Evolutionary conservation across 1,140 invertebrate species (phyloP).

Genomic region (Ganaspis sp.): DNA sequence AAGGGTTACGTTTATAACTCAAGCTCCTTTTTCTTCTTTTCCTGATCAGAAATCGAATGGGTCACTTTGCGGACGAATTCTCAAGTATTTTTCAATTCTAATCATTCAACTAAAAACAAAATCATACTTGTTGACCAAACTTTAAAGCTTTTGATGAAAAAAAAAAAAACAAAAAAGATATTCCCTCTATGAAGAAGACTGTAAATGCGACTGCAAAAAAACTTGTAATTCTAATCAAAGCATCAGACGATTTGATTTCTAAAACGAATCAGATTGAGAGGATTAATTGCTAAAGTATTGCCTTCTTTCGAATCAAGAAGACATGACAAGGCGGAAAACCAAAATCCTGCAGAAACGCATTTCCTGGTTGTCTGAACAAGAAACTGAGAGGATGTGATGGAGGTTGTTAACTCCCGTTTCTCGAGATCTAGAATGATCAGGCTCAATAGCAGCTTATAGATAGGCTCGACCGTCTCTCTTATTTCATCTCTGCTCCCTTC

Average conservation of each 20-base stretch:
- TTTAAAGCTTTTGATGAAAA: no score
- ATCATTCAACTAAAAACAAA: no score
- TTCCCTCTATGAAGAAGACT: no score
- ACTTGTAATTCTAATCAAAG: no score
- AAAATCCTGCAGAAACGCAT: neutral
- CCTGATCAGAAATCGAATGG: neutral
- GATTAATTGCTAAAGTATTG: neutral
- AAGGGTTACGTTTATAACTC: constrained; percentile 67
- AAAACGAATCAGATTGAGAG: no score
- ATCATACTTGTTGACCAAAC: no score
- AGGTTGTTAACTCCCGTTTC: neutral
- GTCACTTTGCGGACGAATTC: no score
- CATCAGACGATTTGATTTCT: no score
- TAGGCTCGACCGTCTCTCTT: neutral
- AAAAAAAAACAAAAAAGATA: no score
- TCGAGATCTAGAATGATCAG: constrained; percentile 18
- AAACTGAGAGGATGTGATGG: neutral
- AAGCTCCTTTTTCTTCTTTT: constrained; percentile 37
- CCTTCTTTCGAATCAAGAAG: neutral
- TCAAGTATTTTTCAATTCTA: no score
- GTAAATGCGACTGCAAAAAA: no score
- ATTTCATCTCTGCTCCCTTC: neutral
- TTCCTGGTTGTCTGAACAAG: neutral
- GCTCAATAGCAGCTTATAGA: constrained; percentile 7
- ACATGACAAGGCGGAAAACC: constrained; percentile 5